A percentile compares a stretch with the other conserved stretches of the same genome.
phyloP scores from a whole-genome alignment of 2,888 invertebrate species.

The Atherix ibis region DNA sequence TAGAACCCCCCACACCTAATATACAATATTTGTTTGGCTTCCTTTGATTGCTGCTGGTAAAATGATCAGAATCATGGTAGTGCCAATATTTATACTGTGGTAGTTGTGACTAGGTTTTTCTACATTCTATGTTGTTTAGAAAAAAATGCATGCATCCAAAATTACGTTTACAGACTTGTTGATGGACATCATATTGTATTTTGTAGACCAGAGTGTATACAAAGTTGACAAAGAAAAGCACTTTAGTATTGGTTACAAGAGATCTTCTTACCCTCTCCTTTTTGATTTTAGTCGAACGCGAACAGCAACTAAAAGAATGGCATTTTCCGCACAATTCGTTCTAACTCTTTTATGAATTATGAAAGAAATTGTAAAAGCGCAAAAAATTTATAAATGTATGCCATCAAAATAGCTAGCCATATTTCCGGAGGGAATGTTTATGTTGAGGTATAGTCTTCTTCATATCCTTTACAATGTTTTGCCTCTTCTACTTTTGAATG shows the following conservation, averaged over 20 bases:
- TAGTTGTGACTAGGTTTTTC: too few species aligned
- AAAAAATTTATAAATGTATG: slow-evolving; percentile 10
- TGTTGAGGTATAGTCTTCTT: slow-evolving; percentile 5
- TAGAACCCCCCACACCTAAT: too few species aligned
- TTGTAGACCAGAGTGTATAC: too few species aligned
- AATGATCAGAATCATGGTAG: too few species aligned
- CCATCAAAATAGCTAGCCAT: slow-evolving; percentile 10
- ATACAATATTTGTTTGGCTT: too few species aligned
- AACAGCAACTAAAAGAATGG: slow-evolving; percentile 6
- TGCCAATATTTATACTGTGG: too few species aligned
- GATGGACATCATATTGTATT: too few species aligned
- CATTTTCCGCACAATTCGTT: slow-evolving; percentile 13
- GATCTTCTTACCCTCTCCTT: not conserved
- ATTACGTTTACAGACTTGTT: too few species aligned
- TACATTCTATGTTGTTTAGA: too few species aligned
- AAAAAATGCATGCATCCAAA: too few species aligned
- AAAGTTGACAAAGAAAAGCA: slow-evolving; percentile 12
- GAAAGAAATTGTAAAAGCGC: slow-evolving; percentile 7
- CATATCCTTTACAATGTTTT: not conserved
- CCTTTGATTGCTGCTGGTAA: too few species aligned
- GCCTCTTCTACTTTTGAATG: not conserved
- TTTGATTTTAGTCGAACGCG: not conserved
- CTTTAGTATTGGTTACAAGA: slow-evolving; percentile 9
- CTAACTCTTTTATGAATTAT: slow-evolving; percentile 14
- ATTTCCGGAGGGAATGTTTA: slow-evolving; percentile 11